Base-by-base conservation (phyloP, 2,888 invertebrate genomes). In the Ceramica pisi region DNA sequence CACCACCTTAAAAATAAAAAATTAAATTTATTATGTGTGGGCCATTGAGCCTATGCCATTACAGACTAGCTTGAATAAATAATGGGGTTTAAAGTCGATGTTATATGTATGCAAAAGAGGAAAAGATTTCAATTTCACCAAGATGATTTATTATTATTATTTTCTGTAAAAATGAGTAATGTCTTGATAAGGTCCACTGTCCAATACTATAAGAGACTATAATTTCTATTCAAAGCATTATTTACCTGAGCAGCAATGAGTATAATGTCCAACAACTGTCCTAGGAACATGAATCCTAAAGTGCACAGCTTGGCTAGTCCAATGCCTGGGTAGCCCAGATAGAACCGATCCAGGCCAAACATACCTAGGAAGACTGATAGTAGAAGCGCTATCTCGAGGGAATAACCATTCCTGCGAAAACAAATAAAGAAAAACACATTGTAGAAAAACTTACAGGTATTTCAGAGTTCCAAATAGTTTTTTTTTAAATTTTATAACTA, bases 341-440 rank as follows among this genome's bases (percentile, higher is more conserved):
- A 99, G 94, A 99, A 99, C 75, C 99, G 96, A 92, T 99, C 99
- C 35, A 98, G 97, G 23, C 99, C 99, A 95, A 99, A 99, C 98
- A 99, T 99, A 41, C 99, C 99, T 71, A 99, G 96, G 92, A 99
- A 99, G 63, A 99, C 98, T 0, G 99, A 99, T 7, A 99, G 96
- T 48, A 99, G 94, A 57, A 99, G 95, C 0, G 99, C 98, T 67
- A 98, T 98, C 91, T 99, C 99, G 90, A 99, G 97, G 4, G 98
- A 98, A 91, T 99, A 99, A 26, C 99, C 99, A 97, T 99, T 99
- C 71, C 99, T 99, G 94, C 53, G 89, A 90, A 76, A 77, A 64
- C 67, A 82, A 19, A 53, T 12, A 16, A 31, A 2, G 0, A n/a
- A n/a, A n/a, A n/a, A n/a, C n/a, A n/a, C 41, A 55, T 23, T 31